A percentile compares a stretch with the other conserved stretches of the same genome.
These are phyloP conservation scores for Paraescarpia echinospica DNA, from an alignment of 1,140 invertebrate genomes.

Conservation along the genomic window DNA sequence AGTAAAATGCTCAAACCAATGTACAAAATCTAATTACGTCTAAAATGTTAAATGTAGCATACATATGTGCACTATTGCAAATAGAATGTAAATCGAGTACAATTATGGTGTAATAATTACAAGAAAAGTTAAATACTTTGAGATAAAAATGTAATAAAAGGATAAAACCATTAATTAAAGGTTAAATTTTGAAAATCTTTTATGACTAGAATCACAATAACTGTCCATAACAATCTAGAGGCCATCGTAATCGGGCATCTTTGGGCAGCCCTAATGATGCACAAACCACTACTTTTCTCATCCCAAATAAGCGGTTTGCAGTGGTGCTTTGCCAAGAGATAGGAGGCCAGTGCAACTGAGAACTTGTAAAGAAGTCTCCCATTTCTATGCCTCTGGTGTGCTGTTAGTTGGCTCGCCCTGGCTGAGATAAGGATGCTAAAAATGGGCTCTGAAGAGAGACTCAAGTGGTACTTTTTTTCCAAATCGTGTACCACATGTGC, in stretches of 20 bases:
- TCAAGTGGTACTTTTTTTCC: background rate
- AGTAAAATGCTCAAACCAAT: no score
- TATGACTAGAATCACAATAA: no score
- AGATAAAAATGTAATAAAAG: no score
- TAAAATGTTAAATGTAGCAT: no score
- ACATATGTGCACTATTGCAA: no score
- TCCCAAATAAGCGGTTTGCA: background rate
- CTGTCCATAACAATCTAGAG: background rate
- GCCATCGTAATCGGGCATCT: background rate
- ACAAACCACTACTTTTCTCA: background rate
- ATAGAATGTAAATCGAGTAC: no score
- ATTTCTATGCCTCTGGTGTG: background rate
- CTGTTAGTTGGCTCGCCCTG: background rate
- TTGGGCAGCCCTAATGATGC: background rate
- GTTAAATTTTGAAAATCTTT: no score
- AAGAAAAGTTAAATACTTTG: no score
- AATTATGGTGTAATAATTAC: no score
- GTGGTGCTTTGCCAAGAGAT: background rate
- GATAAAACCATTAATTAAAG: no score
- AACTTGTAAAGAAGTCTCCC: background rate
- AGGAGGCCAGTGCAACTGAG: background rate
- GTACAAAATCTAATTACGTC: no score
- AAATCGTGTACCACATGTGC: background rate
- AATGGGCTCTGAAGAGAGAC: background rate
- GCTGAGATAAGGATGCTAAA: background rate